These are phyloP conservation scores for Mormyrops attenuatus DNA, from an alignment of 2,797 vertebrate species.

Conservation along the genomic window DNA sequence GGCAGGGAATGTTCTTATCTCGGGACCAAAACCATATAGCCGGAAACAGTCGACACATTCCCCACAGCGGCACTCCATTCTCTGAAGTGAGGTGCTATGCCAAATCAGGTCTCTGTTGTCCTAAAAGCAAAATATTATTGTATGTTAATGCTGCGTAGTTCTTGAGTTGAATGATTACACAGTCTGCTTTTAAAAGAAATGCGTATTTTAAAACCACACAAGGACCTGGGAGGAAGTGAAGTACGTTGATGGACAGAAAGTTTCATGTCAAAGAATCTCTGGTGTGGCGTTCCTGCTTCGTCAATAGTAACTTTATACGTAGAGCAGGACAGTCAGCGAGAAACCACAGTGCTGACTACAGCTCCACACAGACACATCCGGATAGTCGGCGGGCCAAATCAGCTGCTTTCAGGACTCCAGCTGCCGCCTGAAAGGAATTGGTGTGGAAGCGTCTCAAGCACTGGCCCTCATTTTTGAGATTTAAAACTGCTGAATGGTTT, in stretches of 20 bases:
- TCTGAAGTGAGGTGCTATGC: background rate
- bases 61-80: background rate
- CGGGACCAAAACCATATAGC: background rate
- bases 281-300: slow-evolving; percentile 7
- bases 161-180: background rate
- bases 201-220: background rate
- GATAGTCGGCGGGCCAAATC: background rate
- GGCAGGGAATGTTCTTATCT: background rate
- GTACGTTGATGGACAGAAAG: background rate
- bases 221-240: background rate
- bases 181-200: background rate
- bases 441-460: background rate
- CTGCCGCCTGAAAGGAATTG: background rate
- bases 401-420: background rate
- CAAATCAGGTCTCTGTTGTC: background rate
- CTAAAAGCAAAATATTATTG: background rate
- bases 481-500: background rate
- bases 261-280: slow-evolving; percentile 6
- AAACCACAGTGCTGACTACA: background rate
- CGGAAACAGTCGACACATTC: background rate
- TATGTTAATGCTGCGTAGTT: background rate
- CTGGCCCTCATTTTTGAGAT: background rate
- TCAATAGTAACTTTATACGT: slow-evolving; percentile 20
- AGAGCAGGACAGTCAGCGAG: background rate
- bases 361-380: background rate